Percentiles rank a stretch among this genome's conserved stretches.
Conservation (phyloP, 2,888 invertebrate species). For the Scrobipalpa costella region DNA sequence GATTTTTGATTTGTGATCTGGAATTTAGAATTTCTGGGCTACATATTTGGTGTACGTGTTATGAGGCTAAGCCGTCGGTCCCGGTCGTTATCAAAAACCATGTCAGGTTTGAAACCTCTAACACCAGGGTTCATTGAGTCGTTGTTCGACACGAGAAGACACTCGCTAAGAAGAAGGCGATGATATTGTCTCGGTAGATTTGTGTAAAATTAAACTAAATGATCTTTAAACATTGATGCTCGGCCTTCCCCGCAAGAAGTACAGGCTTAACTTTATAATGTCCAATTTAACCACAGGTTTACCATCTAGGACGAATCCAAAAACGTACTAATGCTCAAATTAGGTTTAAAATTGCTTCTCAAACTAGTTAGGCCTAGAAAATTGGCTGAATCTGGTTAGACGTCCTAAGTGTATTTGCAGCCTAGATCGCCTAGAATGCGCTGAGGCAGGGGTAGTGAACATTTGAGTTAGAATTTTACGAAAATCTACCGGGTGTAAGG, state of each 20-base stretch:
- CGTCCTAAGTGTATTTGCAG: not conserved
- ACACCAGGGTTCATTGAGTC: too few species aligned
- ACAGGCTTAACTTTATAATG: too few species aligned
- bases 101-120: too few species aligned
- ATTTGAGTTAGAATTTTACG: not conserved
- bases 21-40: not conserved
- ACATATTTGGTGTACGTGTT: not conserved
- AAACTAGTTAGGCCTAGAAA: constrained; percentile 1
- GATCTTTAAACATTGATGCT: too few species aligned
- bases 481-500: too few species aligned
- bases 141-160: too few species aligned
- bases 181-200: too few species aligned
- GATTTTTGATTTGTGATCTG: constrained; percentile 6
- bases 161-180: too few species aligned
- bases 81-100: too few species aligned
- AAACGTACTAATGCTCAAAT: not conserved
- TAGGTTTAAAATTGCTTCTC: constrained; percentile 1
- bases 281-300: constrained; percentile 1
- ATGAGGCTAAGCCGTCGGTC: too few species aligned
- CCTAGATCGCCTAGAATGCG: constrained; percentile 1
- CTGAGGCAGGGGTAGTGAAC: not conserved
- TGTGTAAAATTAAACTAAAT: too few species aligned
- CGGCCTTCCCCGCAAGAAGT: too few species aligned
- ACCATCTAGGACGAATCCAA: constrained; percentile 6
- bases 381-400: constrained; percentile 5